phyloP scores from a whole-genome alignment of 2,797 vertebrate genomes.

The Gastrophryne carolinensis region DNA sequence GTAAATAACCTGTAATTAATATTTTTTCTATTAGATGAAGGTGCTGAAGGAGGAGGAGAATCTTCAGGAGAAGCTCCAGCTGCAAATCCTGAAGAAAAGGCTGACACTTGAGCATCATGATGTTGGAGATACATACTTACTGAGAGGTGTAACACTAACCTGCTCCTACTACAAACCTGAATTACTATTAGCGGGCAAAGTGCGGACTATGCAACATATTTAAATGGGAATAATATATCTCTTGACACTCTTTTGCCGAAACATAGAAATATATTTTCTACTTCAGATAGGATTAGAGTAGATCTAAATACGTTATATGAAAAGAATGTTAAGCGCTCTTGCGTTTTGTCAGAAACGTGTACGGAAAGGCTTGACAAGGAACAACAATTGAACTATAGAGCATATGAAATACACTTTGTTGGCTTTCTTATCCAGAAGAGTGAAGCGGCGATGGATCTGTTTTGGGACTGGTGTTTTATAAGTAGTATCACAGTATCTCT shows the following conservation, averaged over 20 bases:
- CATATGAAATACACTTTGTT: neutral
- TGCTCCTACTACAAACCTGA: neutral
- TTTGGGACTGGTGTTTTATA: conserved; percentile 4
- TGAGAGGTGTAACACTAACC: neutral
- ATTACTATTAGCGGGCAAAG: neutral
- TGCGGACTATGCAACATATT: conserved; percentile 43
- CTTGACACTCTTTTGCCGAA: neutral
- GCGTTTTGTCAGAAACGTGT: conserved; percentile 20
- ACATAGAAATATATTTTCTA: conserved; percentile 43
- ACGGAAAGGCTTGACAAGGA: neutral
- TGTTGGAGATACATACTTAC: neutral
- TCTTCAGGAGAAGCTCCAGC: conserved; percentile 33
- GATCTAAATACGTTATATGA: conserved; percentile 1
- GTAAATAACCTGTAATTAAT: neutral
- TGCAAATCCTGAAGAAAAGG: conserved; percentile 44
- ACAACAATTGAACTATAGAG: neutral
- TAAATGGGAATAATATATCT: conserved; percentile 10
- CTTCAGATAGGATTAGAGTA: neutral
- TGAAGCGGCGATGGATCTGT: conserved; percentile 4
- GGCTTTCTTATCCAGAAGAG: neutral
- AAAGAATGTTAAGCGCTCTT: conserved; percentile 43
- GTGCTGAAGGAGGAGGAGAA: conserved; percentile 38
- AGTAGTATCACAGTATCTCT: conserved; percentile 2
- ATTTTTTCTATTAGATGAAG: conserved; percentile 37
- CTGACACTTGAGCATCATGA: conserved; percentile 25